These are phyloP conservation scores for Pycnomerus fuliginosus DNA, from an alignment of 2,888 invertebrate genomes.

Conservation along the genomic window DNA sequence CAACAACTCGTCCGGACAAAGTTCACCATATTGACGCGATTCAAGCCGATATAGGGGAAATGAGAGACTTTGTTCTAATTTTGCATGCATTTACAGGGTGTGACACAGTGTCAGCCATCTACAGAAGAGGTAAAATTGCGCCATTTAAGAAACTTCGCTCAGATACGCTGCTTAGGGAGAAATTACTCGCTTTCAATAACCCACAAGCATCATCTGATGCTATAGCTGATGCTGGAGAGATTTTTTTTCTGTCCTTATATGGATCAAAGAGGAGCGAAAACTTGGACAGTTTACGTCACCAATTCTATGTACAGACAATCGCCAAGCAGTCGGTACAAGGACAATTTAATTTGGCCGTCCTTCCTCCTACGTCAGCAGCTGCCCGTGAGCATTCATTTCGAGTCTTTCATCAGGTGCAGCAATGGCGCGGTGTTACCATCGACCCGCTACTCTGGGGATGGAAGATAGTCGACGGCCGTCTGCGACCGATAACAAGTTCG, in stretches of 20 bases:
- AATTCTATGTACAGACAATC: neutral
- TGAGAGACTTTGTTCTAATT: neutral
- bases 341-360: neutral
- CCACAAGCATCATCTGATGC: neutral
- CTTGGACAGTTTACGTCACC: neutral
- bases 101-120: neutral
- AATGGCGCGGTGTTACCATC: neutral
- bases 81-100: neutral
- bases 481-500: neutral
- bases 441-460: neutral
- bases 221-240: neutral
- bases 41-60: neutral
- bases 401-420: neutral
- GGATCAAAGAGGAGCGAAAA: neutral
- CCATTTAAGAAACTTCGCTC: neutral
- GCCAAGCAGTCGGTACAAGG: neutral
- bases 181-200: neutral
- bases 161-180: neutral
- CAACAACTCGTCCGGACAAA: neutral
- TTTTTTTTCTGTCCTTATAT: neutral
- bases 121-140: neutral
- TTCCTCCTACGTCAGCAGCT: neutral
- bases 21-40: neutral
- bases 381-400: neutral
- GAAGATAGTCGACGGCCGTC: neutral